Base-by-base conservation (phyloP, 2,797 vertebrate genomes). In the Melanotaenia boesemani region DNA sequence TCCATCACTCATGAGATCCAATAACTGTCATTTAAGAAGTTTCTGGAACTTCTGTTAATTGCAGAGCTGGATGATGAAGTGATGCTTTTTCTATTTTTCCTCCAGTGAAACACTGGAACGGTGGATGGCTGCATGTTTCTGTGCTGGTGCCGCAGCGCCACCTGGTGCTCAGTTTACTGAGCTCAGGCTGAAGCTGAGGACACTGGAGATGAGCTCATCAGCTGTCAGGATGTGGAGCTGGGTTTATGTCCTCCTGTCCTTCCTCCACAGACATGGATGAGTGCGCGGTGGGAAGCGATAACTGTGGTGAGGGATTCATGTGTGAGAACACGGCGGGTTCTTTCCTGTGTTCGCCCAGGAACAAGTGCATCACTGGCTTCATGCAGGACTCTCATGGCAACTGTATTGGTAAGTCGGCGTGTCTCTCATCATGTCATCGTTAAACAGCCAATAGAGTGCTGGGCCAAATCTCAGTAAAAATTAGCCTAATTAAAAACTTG, bases 281-380 rank as follows among this genome's bases (percentile, higher is more conserved):
- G 61, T 98, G 97, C 37, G 58, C 67, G 58, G 63, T 58, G 62
- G 92, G 82, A 58, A 95, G 85, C 0, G 96, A 97, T 59, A 92
- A 90, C 82, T 98, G 97, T 76, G 94, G 92, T 10, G 36, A 72
- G 0, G 95, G 95, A 79, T 93, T 92, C 3, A 68, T 90, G 46
- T 98, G 97, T 82, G 94, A 95, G 89, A 98, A 98, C 88, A 97
- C 95, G 0, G 75, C 90, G 37, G 97, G 97, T 1, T 97, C 96
- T 0, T 98, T 97, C 91, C 92, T 86, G 76, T 98, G 97, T 64
- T 94, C 92, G 67, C 86, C 94, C 0, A 95, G 94, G 80, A 94
- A 94, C 6, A 95, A 94, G 80, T 98, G 97, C 82, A 92, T 97
- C 91, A 94, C 93, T 0, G 97, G 97, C 4, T 98, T 98, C 91